phyloP scores from a whole-genome alignment of 1,140 invertebrate genomes.

The Formica selysi region DNA sequence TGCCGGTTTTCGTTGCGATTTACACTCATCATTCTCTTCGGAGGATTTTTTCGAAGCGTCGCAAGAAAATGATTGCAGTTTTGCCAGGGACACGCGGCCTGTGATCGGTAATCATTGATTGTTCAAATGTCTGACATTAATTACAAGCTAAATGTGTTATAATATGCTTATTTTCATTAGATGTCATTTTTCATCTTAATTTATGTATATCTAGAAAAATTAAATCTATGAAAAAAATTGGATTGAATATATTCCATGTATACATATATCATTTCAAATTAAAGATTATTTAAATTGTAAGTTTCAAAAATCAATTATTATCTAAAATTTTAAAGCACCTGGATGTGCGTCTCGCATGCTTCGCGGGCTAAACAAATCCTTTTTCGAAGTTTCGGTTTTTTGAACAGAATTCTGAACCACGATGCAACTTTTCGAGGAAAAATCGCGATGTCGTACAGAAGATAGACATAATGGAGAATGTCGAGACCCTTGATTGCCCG shows the following conservation, averaged over 20 bases:
- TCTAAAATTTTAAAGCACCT: conserved; percentile 2
- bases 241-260: too few relatives aligned
- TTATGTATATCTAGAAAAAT: too few relatives aligned
- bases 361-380: neutral
- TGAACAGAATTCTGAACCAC: neutral
- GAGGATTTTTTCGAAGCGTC: neutral
- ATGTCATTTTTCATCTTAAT: neutral
- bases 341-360: neutral
- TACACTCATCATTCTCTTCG: neutral
- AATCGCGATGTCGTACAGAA: neutral
- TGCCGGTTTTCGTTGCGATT: neutral
- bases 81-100: neutral
- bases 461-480: conserved; percentile 7
- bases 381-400: neutral
- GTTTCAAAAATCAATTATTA: neutral
- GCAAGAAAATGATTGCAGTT: conserved; percentile 11
- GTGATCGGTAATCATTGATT: neutral
- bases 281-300: neutral
- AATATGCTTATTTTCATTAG: neutral
- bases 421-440: conserved; percentile 25
- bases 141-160: neutral
- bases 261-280: neutral
- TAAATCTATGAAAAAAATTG: too few relatives aligned
- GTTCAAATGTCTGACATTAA: neutral
- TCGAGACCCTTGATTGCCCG: neutral